Conservation (phyloP, 2,113 vertebrate genomes). For the Dromas ardeola region DNA sequence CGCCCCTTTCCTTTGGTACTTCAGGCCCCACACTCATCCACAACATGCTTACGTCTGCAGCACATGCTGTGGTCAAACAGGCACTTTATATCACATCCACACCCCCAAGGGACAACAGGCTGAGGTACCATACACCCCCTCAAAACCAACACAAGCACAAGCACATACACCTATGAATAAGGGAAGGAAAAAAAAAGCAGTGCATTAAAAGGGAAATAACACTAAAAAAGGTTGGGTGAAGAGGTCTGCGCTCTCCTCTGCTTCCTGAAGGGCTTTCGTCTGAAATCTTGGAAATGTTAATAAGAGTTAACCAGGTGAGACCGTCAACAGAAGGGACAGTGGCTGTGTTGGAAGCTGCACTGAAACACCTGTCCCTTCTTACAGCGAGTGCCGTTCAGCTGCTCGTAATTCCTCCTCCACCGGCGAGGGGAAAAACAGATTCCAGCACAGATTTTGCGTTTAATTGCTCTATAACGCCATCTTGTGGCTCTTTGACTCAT, state of each 20-base stretch:
- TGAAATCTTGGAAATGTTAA: constrained; percentile 51
- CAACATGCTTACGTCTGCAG: rapidly evolving
- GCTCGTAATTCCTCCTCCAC: not conserved
- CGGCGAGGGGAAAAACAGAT: not conserved
- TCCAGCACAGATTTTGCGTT: not conserved
- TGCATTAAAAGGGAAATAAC: not conserved
- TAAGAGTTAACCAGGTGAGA: constrained; percentile 62
- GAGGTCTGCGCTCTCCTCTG: not conserved
- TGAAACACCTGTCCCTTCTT: constrained; percentile 21
- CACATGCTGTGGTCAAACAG: not conserved
- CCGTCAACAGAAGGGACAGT: constrained; percentile 47
- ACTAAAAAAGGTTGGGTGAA: not conserved
- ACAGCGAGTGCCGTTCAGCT: not conserved
- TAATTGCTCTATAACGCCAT: constrained; percentile 72
- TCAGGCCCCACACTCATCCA: not conserved
- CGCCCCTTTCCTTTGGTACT: rapidly evolving
- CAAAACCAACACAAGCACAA: not conserved
- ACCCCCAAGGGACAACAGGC: too few species aligned
- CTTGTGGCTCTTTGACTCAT: constrained; percentile 55
- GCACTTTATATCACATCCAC: not conserved
- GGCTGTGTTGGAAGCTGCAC: constrained; percentile 13
- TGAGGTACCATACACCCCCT: rapidly evolving
- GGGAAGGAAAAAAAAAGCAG: not conserved
- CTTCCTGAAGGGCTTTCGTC: constrained; percentile 4
- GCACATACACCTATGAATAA: not conserved